phyloP scores from a whole-genome alignment of 2,888 invertebrate species.

The Tachystola acroxantha region DNA sequence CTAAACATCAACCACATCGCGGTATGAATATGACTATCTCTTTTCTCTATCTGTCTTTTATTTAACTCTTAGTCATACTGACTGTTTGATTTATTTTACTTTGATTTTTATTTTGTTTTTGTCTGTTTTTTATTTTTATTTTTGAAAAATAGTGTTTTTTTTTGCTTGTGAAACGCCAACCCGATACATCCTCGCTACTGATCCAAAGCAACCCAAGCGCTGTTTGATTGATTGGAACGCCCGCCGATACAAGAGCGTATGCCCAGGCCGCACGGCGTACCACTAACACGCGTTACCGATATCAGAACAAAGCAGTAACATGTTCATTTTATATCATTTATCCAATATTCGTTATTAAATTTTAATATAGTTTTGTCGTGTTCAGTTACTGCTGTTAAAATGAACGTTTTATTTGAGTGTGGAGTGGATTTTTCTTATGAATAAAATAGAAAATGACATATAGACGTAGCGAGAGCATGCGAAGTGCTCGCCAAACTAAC shows the following conservation, averaged over 20 bases:
- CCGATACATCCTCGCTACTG: constrained; percentile 67
- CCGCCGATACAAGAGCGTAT: constrained; percentile 37
- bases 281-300: constrained; percentile 61
- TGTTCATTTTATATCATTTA: constrained; percentile 40
- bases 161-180: constrained; percentile 75
- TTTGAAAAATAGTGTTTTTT: constrained; percentile 60
- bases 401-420: constrained; percentile 67
- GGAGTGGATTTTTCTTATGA: constrained; percentile 70
- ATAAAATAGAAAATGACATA: constrained; percentile 28
- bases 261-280: constrained; percentile 43
- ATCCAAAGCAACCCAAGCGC: constrained; percentile 56
- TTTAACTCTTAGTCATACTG: constrained; percentile 74
- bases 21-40: constrained; percentile 71
- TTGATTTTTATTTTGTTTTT: constrained; percentile 37
- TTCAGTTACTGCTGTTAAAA: constrained; percentile 63
- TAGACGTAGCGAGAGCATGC: constrained; percentile 54
- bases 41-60: constrained; percentile 66
- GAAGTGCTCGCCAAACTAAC: constrained; percentile 63
- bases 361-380: constrained; percentile 42
- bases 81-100: constrained; percentile 69
- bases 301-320: constrained; percentile 55
- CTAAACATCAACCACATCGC: constrained; percentile 65
- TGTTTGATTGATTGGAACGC: constrained; percentile 32
- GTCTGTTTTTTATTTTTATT: constrained; percentile 42
- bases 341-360: constrained; percentile 28